A percentile compares a stretch with the other conserved stretches of the same genome.
These are phyloP conservation scores for Enteromius trimaculatus DNA, from an alignment of 2,797 vertebrate species.

Conservation along the genomic window DNA sequence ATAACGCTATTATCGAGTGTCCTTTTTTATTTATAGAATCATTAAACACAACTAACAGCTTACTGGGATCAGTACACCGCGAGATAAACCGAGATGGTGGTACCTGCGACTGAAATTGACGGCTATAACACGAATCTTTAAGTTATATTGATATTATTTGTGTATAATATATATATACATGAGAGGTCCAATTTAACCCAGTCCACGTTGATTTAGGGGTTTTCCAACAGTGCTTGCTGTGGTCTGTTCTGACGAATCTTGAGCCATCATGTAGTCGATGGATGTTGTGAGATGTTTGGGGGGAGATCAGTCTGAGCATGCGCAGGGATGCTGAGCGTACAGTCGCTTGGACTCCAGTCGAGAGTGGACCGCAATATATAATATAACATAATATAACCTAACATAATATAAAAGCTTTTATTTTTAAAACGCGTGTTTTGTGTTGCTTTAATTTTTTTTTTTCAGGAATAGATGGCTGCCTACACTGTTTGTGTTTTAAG, in stretches of 20 bases:
- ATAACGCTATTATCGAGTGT: neutral
- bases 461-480: neutral
- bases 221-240: constrained; percentile 2
- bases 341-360: neutral
- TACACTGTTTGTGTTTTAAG: neutral
- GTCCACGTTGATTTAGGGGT: constrained; percentile 19
- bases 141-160: neutral
- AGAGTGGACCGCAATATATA: neutral
- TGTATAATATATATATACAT: neutral
- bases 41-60: neutral
- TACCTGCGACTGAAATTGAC: neutral
- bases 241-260: constrained; percentile 9
- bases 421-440: neutral
- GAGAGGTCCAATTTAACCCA: constrained; percentile 28
- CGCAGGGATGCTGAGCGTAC: constrained; percentile 32
- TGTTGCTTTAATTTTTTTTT: neutral
- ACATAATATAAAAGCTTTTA: neutral
- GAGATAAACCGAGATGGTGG: neutral
- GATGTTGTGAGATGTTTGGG: constrained; percentile 16
- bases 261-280: constrained; percentile 2
- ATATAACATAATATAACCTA: neutral
- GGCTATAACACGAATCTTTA: neutral
- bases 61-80: neutral
- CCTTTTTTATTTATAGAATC: neutral
- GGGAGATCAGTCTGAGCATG: constrained; percentile 27